phyloP scores from a whole-genome alignment of 2,888 invertebrate genomes.

The Barypeithes pellucidus region DNA sequence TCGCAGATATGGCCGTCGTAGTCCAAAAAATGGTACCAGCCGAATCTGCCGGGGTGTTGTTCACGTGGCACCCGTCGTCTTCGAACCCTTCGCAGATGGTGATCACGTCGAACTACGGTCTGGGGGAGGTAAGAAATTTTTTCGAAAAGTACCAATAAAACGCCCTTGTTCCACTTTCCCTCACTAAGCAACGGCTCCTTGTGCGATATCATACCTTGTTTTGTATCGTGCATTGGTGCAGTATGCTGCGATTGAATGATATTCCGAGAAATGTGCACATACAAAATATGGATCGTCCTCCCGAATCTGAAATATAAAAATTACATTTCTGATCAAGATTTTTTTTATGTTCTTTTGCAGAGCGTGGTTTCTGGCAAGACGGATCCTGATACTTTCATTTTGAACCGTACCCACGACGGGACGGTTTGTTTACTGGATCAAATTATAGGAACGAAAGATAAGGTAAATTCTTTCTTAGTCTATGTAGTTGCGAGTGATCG shows the following conservation, averaged over 20 bases:
- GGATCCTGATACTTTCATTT: conserved; percentile 83
- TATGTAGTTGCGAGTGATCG: too few species aligned
- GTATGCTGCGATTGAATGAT: too few species aligned
- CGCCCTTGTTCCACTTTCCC: too few species aligned
- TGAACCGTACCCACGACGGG: conserved; percentile 73
- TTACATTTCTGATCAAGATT: too few species aligned
- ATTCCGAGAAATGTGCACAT: too few species aligned
- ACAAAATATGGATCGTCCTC: too few species aligned
- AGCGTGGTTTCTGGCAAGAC: conserved; percentile 85
- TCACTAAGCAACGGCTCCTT: too few species aligned
- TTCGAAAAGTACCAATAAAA: too few species aligned
- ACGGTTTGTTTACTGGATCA: conserved; percentile 67
- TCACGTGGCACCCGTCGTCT: conserved; percentile 84
- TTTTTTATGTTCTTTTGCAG: conserved; percentile 67
- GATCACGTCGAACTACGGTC: conserved; percentile 86
- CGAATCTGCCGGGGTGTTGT: conserved; percentile 85
- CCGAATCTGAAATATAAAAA: too few species aligned
- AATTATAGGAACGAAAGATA: conserved; percentile 73
- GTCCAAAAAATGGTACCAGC: conserved; percentile 84
- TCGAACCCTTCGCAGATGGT: conserved; percentile 80
- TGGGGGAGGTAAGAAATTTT: conserved; percentile 80
- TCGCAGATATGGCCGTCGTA: conserved; percentile 84
- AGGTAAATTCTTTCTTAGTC: conserved; percentile 34
- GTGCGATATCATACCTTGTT: too few species aligned
- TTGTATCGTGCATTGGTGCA: too few species aligned